Evolutionary conservation across 1,140 invertebrate species (phyloP).

Genomic region (Copidosoma floridanum): DNA sequence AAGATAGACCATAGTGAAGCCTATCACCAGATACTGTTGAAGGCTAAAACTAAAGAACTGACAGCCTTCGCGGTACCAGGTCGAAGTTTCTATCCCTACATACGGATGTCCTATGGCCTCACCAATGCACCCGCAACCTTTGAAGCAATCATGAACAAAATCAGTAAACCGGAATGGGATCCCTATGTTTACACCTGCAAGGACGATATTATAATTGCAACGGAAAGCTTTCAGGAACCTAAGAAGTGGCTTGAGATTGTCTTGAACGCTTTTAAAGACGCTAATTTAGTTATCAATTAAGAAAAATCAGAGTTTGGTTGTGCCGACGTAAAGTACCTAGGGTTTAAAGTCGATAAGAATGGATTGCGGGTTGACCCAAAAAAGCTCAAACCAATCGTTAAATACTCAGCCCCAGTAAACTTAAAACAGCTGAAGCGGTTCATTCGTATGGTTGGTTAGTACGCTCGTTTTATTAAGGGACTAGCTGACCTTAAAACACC

Average conservation of each 20-base stretch:
- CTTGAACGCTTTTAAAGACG: background rate
- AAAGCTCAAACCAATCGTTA: slow-evolving; percentile 34
- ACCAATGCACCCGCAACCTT: no score
- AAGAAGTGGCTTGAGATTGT: slow-evolving; percentile 25
- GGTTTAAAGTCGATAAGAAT: slow-evolving; percentile 32
- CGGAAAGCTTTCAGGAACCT: slow-evolving; percentile 42
- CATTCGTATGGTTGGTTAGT: background rate
- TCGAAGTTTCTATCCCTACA: no score
- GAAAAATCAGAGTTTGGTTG: slow-evolving; percentile 2
- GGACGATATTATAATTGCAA: no score
- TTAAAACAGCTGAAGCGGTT: slow-evolving; percentile 16
- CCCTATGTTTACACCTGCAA: no score
- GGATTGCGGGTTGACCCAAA: slow-evolving; percentile 33
- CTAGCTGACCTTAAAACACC: background rate
- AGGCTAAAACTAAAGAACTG: no score
- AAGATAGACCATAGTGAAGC: no score
- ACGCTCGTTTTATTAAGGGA: background rate
- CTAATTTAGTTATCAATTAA: slow-evolving; percentile 1
- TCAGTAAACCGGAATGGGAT: no score
- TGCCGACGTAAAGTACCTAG: slow-evolving; percentile 34
- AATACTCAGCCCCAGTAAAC: slow-evolving; percentile 34
- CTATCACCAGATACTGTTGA: no score
- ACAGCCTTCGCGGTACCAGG: no score
- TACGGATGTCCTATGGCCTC: no score
- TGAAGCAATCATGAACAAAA: no score